These are phyloP conservation scores for Alouatta palliata DNA, from an alignment of 2,113 vertebrate genomes.

Conservation along the genomic window DNA sequence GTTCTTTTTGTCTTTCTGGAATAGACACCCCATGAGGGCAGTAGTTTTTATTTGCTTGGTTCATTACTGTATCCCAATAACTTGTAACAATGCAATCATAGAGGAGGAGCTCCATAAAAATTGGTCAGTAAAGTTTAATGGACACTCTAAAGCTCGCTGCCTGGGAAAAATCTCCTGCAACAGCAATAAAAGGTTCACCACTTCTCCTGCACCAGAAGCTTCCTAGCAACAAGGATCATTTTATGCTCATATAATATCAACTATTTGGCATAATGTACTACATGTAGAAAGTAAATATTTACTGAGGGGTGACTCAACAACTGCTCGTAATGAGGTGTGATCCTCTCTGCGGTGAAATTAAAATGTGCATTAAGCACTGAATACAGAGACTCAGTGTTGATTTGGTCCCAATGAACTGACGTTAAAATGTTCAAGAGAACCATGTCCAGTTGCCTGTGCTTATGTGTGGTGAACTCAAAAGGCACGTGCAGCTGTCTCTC, in stretches of 20 bases:
- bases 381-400: neutral
- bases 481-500: fast-evolving
- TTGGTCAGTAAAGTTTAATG: fast-evolving
- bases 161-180: fast-evolving
- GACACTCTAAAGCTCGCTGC: fast-evolving
- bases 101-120: too few species aligned
- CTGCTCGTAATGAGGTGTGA: neutral
- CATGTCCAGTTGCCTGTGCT: neutral
- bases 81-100: fast-evolving
- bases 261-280: fast-evolving
- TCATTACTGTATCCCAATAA: too few species aligned
- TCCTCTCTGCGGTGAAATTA: neutral
- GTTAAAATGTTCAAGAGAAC: neutral
- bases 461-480: neutral
- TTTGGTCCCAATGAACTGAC: neutral
- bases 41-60: fast-evolving
- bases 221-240: neutral
- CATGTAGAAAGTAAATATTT: neutral
- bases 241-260: fast-evolving
- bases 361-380: neutral
- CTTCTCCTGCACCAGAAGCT: neutral
- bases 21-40: too few species aligned
- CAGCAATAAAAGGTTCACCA: fast-evolving
- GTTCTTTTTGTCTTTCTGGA: neutral
- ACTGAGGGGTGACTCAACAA: neutral